These are phyloP conservation scores for Mormyrus lacerda DNA, from an alignment of 2,113 vertebrate species.

Conservation along the genomic window DNA sequence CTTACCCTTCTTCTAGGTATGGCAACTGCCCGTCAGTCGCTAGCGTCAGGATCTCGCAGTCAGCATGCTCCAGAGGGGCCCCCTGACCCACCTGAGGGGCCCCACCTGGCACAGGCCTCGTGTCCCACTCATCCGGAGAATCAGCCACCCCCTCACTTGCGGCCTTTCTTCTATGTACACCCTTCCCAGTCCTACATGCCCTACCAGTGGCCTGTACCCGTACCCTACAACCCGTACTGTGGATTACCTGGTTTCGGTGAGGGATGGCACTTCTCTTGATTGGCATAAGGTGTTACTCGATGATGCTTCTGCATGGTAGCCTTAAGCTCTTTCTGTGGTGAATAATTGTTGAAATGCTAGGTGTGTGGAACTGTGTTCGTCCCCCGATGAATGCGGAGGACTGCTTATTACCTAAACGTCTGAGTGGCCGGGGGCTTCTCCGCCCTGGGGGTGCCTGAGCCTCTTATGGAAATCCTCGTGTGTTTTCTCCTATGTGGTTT, in stretches of 20 bases:
- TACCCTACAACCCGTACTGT: constrained; percentile 56
- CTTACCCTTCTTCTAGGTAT: constrained; percentile 28
- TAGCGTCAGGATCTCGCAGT: constrained; percentile 30
- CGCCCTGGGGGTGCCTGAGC: background rate
- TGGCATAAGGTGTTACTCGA: background rate
- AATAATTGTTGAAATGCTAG: background rate
- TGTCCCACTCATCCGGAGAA: constrained; percentile 40
- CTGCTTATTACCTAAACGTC: background rate
- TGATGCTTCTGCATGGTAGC: background rate
- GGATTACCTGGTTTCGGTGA: constrained; percentile 53
- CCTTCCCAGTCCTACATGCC: constrained; percentile 54
- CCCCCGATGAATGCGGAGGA: background rate
- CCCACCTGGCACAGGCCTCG: background rate
- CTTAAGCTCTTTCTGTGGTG: background rate
- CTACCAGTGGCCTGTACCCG: constrained; percentile 56
- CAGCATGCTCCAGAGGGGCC: constrained; percentile 26
- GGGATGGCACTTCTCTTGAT: background rate
- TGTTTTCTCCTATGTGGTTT: background rate
- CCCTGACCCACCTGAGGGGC: constrained; percentile 21
- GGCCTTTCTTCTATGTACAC: constrained; percentile 59
- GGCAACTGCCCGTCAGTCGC: constrained; percentile 41
- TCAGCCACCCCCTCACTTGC: constrained; percentile 35
- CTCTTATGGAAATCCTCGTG: background rate
- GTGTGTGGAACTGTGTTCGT: background rate
- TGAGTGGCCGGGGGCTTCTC: background rate